A percentile compares a stretch with the other conserved stretches of the same genome.
These are phyloP conservation scores for Arvicanthis niloticus DNA, from an alignment of 2,113 vertebrate species.

Conservation along the genomic window DNA sequence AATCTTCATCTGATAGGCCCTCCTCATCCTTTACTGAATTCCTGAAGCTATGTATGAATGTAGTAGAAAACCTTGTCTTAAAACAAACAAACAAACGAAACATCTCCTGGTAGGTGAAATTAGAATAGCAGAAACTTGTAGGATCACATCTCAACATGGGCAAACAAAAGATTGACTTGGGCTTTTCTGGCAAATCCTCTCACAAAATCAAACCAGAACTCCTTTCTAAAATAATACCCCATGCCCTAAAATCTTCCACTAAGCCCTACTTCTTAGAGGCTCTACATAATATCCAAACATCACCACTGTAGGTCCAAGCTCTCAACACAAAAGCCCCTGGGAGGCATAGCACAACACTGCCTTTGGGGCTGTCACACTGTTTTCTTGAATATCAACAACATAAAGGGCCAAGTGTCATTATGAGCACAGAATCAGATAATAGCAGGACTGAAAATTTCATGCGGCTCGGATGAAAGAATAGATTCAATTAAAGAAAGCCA, in stretches of 20 bases:
- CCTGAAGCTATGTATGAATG: not conserved
- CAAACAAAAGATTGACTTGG: not conserved
- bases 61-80: not conserved
- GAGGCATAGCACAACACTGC: not conserved
- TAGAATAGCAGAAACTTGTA: not conserved
- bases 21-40: not conserved
- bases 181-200: not conserved
- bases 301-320: not conserved
- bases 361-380: not conserved
- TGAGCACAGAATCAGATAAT: conserved; percentile 1
- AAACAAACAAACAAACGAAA: not conserved
- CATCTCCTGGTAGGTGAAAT: not conserved
- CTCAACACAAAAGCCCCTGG: not conserved
- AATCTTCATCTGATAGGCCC: too few species aligned
- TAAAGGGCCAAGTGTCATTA: not conserved
- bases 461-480: not conserved
- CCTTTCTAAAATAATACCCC: not conserved
- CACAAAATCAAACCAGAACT: not conserved
- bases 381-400: not conserved
- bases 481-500: not conserved
- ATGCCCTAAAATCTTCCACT: not conserved
- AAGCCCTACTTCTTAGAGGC: not conserved
- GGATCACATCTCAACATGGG: not conserved
- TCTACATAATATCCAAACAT: not conserved
- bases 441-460: not conserved